Evolutionary conservation across 2,797 vertebrate species (phyloP), one percentile per base, ranked within the genome.

Genomic region (Oryzias sinensis): DNA sequence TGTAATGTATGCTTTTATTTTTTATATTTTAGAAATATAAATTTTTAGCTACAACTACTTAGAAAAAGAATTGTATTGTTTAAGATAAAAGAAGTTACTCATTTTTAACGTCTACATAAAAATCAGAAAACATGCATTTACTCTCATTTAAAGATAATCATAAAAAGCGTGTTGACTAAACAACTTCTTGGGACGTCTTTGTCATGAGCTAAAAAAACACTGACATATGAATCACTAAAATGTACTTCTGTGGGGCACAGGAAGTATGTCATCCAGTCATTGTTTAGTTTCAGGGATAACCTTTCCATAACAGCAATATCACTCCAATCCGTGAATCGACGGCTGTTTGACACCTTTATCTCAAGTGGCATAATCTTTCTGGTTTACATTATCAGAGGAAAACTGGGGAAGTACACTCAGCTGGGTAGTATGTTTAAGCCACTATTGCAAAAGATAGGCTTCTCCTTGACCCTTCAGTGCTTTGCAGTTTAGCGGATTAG

Each of bases 401-500:
- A 59, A 66, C 49, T 48, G 64, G 54, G 50, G 60, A 18, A 49
- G 58, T 27, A 52, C 46, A 77, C 49, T 62, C 63, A 75, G 41
- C 56, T 40, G 48, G 44, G 44, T 18, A 73, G 64, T 63, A 54
- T 62, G 58, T 73, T 81, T 72, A 59, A 71, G 65, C 81, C 68
- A 72, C 70, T 68, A 68, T 22, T 51, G 40, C 20, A 64, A 73
- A 70, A 87, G 76, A 82, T 5, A 62, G 64, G 59, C 76, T 77
- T 88, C 84, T 86, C 87, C 87, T 88, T 88, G 85, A 88, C 86
- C 87, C 81, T 70, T 48, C 14, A 2, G 17, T 70, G 73, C 73
- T 76, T 85, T 63, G 70, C 76, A 81, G 82, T 84, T 85, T 78
- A 81, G 76, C 84, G 87, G 88, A 89, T 90, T 87, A 90, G 81